Evolutionary conservation across 2,113 vertebrate genomes (phyloP), one percentile per base, ranked within the genome.

Genomic region (Pygoscelis antarcticus): DNA sequence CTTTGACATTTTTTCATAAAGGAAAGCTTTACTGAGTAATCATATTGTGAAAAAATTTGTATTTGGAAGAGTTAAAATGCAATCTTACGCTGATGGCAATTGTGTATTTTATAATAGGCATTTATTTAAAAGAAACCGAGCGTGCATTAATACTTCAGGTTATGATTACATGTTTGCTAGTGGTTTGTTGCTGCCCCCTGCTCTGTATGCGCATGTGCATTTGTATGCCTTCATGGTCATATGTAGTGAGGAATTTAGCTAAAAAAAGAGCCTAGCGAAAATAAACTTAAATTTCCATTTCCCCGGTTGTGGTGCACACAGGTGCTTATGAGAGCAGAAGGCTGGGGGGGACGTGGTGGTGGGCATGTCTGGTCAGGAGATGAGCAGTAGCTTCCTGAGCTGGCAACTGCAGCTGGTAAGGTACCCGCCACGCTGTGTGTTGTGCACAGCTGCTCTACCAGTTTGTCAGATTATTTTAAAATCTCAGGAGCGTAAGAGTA

Each of bases 351-450:
- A 11, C 13, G 60, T 13, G 30, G 9, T 13, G 51, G 26, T 47
- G 51, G 51, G 30, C 32, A 30, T 4, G 36, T 18, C n/a, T 25
- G 54, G 29, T 27, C 18, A 4, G 75, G 16, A 69, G 58, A 32
- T 38, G 49, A 75, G 60, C 40, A 38, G 60, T 42, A 51, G 42
- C 38, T 61, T 36, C 47, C 38, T 34, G 51, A 16, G 55, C 47
- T 51, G 68, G n/a, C 46, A 5, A 5, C 26, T 17, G 36, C 42
- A 26, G n/a, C 44, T 17, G 20, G 21, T 15, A 7, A 14, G 34
- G 51, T 23, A 40, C 51, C n/a, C 49, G 10, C 49, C 17, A 2
- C 2, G 3, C 10, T 20, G 25, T 2, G 1, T 10, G 13, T 5
- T 12, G 7, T 22, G 64, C 26, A 8, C 5, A n/a, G 2, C 42